These are phyloP conservation scores for Temnopleurus reevesii DNA, from an alignment of 53 echinoderm and acorn worm genomes.

Conservation along the genomic window DNA sequence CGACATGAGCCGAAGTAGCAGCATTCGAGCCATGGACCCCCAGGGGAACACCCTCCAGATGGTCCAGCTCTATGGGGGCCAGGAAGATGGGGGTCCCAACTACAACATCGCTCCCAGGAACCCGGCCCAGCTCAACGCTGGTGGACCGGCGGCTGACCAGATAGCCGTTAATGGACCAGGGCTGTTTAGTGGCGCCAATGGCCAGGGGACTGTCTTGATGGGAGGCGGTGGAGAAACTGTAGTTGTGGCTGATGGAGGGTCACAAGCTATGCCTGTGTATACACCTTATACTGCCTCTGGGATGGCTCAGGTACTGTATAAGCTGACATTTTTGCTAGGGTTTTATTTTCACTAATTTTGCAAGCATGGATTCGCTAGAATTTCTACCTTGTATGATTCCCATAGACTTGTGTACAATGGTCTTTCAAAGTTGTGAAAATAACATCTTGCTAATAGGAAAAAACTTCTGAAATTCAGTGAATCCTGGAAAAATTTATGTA, in stretches of 20 bases:
- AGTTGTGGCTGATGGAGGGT: background rate
- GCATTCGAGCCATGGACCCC: constrained; percentile 6
- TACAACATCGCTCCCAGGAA: constrained; percentile 1
- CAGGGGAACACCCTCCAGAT: constrained; percentile 40
- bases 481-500: no score
- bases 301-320: constrained; percentile 24
- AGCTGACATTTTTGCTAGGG: no score
- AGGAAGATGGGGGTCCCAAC: background rate
- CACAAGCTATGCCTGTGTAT: constrained; percentile 32
- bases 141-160: background rate
- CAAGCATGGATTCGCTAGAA: no score
- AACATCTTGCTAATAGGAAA: no score
- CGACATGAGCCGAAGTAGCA: constrained; percentile 5
- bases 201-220: background rate
- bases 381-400: no score
- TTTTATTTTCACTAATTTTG: no score
- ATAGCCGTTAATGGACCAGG: background rate
- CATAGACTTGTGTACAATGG: no score
- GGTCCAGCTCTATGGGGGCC: constrained; percentile 30
- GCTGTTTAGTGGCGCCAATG: background rate
- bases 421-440: no score
- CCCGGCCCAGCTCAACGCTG: background rate
- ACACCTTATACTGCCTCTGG: constrained; percentile 37
- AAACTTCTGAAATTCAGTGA: no score
- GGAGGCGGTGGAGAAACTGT: background rate